Evolutionary conservation across 2,113 vertebrate genomes (phyloP).

Genomic region (Paratilapia polleni): DNA sequence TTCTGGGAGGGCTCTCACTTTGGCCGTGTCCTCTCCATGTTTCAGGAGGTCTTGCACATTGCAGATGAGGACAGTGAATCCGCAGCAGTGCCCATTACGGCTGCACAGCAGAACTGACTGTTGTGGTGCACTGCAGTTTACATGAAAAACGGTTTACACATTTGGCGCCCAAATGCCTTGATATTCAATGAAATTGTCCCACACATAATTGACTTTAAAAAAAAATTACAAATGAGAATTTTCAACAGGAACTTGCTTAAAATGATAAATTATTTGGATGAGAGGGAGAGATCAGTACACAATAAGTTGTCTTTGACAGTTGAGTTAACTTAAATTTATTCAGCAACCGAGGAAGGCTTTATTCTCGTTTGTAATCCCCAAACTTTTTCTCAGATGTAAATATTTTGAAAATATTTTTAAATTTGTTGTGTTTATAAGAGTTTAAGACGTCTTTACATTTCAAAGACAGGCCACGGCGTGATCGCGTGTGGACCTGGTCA

Average conservation of each 20-base stretch:
- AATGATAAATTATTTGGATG: too few relatives aligned
- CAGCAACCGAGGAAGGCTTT: not conserved
- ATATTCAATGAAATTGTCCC: not conserved
- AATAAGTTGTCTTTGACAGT: too few relatives aligned
- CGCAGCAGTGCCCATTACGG: not conserved
- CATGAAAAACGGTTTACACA: not conserved
- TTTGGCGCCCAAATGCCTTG: not conserved
- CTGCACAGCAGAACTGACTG: slow-evolving; percentile 3
- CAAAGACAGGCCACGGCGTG: not conserved
- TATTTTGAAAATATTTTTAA: not conserved
- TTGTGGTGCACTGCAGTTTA: not conserved
- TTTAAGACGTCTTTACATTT: not conserved
- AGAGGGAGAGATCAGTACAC: too few relatives aligned
- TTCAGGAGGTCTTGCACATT: slow-evolving; percentile 78
- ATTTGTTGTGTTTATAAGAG: not conserved
- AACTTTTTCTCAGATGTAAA: not conserved
- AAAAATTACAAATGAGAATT: not conserved
- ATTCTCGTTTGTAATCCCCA: not conserved
- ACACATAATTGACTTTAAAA: not conserved
- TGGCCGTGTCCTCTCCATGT: slow-evolving; percentile 77
- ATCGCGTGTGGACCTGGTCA: not conserved
- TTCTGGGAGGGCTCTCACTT: slow-evolving; percentile 94
- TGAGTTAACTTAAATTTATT: not conserved
- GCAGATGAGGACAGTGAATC: not conserved
- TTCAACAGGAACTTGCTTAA: not conserved